A percentile compares a stretch with the other conserved stretches of the same genome.
phyloP scores from a whole-genome alignment of 2,113 vertebrate species.

The Osmerus eperlanus region DNA sequence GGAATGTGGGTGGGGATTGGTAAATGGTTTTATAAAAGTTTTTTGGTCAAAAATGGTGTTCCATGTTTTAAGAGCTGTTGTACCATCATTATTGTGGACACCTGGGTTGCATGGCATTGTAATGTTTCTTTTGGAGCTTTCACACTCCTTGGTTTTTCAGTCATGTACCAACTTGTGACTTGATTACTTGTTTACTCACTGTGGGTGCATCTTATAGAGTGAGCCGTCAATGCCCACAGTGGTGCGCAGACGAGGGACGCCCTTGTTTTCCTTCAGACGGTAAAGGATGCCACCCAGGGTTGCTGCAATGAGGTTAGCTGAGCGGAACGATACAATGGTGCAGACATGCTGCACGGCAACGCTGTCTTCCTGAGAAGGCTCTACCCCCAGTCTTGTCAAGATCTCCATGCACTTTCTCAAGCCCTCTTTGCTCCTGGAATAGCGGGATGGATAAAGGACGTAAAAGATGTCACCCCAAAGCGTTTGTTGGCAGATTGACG shows the following conservation, averaged over 20 bases:
- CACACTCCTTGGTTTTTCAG: not conserved
- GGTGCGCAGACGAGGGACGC: slow-evolving; percentile 84
- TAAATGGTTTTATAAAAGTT: no score
- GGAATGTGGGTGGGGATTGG: not conserved
- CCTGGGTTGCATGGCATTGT: no score
- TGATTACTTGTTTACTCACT: slow-evolving; percentile 77
- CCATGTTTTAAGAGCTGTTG: no score
- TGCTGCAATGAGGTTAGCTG: slow-evolving; percentile 88
- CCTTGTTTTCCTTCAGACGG: slow-evolving; percentile 90
- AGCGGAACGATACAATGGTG: slow-evolving; percentile 93
- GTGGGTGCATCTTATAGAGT: slow-evolving; percentile 98
- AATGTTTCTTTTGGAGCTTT: not conserved
- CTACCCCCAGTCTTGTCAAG: slow-evolving; percentile 87
- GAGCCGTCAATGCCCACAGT: slow-evolving; percentile 96
- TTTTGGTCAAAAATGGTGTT: not conserved
- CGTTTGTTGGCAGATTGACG: not conserved
- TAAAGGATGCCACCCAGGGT: slow-evolving; percentile 84
- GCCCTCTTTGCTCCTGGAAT: slow-evolving; percentile 89
- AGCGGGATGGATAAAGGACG: not conserved
- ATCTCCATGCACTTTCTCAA: slow-evolving; percentile 93
- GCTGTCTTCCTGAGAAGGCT: slow-evolving; percentile 91
- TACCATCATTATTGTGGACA: no score
- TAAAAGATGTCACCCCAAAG: no score
- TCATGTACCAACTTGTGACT: not conserved
- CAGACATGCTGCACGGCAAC: slow-evolving; percentile 93